Conservation (phyloP, 2,888 invertebrate species). For the Orthosia gracilis region DNA sequence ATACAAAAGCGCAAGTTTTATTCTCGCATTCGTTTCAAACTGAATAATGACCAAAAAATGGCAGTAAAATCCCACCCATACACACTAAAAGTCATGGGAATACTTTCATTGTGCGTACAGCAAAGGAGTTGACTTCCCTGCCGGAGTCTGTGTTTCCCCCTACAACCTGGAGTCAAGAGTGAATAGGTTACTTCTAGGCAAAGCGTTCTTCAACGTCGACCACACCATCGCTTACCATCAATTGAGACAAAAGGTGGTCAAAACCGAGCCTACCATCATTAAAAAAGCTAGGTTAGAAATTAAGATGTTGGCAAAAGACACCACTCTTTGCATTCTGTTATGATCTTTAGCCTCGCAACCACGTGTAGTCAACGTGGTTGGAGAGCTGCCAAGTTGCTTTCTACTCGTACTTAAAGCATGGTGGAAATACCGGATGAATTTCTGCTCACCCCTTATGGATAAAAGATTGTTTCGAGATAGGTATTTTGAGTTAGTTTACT, state of each 20-base stretch:
- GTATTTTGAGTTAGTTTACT: too few relatives aligned
- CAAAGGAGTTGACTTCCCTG: too few relatives aligned
- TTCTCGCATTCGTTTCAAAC: background rate
- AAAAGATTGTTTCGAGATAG: background rate
- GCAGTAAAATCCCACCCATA: too few relatives aligned
- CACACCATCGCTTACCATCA: too few relatives aligned
- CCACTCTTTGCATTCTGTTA: conserved; percentile 27
- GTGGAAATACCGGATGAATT: background rate
- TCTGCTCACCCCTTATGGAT: background rate
- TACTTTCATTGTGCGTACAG: too few relatives aligned
- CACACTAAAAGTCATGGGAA: too few relatives aligned
- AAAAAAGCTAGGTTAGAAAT: background rate
- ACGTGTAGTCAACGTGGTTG: conserved; percentile 46
- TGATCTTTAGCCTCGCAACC: conserved; percentile 19
- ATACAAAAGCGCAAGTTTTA: background rate
- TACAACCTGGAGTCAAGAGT: too few relatives aligned
- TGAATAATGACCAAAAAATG: background rate
- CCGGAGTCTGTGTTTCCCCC: too few relatives aligned
- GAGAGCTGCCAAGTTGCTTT: conserved; percentile 42
- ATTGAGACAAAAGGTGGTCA: too few relatives aligned
- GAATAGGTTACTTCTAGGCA: too few relatives aligned
- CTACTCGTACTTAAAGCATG: background rate
- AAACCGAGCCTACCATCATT: too few relatives aligned
- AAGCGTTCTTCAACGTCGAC: too few relatives aligned
- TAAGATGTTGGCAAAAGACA: conserved; percentile 3